Evolutionary conservation across 1,140 invertebrate species (phyloP).

Genomic region (Leguminivora glycinivorella): DNA sequence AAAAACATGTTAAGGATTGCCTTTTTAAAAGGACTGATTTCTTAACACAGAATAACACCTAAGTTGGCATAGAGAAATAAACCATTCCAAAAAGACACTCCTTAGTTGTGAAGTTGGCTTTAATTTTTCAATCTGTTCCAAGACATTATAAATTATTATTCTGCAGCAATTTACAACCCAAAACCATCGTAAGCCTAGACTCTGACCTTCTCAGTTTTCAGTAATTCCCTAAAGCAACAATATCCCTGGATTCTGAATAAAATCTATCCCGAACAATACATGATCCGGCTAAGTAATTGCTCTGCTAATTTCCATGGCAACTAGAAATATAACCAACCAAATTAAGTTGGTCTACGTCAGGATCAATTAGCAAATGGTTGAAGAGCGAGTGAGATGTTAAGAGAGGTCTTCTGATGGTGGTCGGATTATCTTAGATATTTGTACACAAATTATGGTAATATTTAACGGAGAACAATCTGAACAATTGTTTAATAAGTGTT

Average conservation of each 20-base stretch:
- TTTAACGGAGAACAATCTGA: not conserved
- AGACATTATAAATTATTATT: not conserved
- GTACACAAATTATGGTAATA: not conserved
- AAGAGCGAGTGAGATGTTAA: not conserved
- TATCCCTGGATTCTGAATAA: conserved; percentile 19
- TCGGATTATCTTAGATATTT: conserved; percentile 6
- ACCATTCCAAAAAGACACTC: no score
- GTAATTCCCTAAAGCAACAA: conserved; percentile 17
- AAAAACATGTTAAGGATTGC: no score
- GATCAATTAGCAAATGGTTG: not conserved
- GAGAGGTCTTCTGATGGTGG: not conserved
- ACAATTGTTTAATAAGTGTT: not conserved
- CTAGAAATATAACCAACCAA: conserved; percentile 24
- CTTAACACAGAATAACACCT: no score
- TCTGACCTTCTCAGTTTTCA: conserved; percentile 1
- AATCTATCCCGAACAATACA: conserved; percentile 26
- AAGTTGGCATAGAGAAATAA: no score
- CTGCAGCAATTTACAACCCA: not conserved
- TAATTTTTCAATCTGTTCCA: no score
- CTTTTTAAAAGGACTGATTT: no score
- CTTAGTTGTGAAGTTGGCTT: no score
- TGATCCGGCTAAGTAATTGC: conserved; percentile 20
- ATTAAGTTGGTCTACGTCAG: not conserved
- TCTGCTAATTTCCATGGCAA: conserved; percentile 24
- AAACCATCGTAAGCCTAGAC: not conserved